Conservation (phyloP, 2,888 invertebrate genomes). For the Anoncus sp. region DNA sequence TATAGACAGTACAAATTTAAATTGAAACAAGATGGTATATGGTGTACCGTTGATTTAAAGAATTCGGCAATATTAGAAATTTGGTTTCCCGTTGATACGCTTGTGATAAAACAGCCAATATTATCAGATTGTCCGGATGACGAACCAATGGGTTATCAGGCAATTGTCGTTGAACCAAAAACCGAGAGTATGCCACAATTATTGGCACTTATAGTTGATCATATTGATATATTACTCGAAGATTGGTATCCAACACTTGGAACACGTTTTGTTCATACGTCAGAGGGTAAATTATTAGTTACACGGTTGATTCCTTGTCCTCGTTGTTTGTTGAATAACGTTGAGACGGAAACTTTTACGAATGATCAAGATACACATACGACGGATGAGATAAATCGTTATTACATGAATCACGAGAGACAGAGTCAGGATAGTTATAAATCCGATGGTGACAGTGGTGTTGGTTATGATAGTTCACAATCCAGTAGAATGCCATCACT, state of each 20-base stretch:
- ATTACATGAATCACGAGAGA: slow-evolving; percentile 78
- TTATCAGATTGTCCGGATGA: slow-evolving; percentile 81
- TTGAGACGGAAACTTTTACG: slow-evolving; percentile 67
- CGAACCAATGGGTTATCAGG: slow-evolving; percentile 86
- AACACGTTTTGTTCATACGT: slow-evolving; percentile 98
- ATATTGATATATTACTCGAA: slow-evolving; percentile 97
- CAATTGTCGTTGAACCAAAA: slow-evolving; percentile 91
- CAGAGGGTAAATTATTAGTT: slow-evolving; percentile 97
- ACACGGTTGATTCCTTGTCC: slow-evolving; percentile 97
- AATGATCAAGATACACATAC: slow-evolving; percentile 70
- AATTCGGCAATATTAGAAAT: slow-evolving; percentile 94
- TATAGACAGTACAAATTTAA: slow-evolving; percentile 87
- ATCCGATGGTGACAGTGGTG: slow-evolving; percentile 95
- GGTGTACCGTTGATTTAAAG: slow-evolving; percentile 93
- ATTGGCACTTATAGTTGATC: slow-evolving; percentile 95
- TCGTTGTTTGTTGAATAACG: slow-evolving; percentile 88
- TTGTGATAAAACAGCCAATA: slow-evolving; percentile 85
- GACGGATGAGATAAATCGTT: slow-evolving; percentile 76
- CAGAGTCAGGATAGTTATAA: slow-evolving; percentile 88
- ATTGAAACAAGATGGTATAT: slow-evolving; percentile 92
- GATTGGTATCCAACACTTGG: slow-evolving; percentile 99
- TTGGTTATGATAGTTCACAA: slow-evolving; percentile 89
- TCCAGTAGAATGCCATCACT: slow-evolving; percentile 93
- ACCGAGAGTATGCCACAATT: slow-evolving; percentile 92
- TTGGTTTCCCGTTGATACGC: slow-evolving; percentile 89